Evolutionary conservation across 1,140 invertebrate genomes (phyloP), one percentile per base, ranked within the genome.

Genomic region (Daktulosphaira vitifoliae): DNA sequence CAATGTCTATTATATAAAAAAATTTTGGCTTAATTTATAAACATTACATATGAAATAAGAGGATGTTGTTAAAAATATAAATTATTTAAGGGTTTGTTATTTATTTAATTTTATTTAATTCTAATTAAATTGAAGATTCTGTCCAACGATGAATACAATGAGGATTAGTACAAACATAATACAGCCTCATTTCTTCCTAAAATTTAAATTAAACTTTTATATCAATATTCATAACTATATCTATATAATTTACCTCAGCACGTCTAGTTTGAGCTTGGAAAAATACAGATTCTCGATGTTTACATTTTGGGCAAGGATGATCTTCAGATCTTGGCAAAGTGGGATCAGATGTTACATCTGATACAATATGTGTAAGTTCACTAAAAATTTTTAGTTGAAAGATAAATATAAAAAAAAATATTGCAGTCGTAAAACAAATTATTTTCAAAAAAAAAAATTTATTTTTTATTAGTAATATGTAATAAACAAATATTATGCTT

Each of bases 101-200:
- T n/a, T n/a, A n/a, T 33, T 33, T 33, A 33, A 33, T 33, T 33
- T 6, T 11, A 6, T 33, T 33, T 38, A 23, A 38, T 15, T 0
- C 5, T 15, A 15, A 59, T 65, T 42, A 42, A 6, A 52, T 67
- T 8, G 29, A 52, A 3, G 49, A 98, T 80, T 98, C 96, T 66
- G 96, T 98, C 96, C 96, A 99, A 70, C 94, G 81, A 75, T 99
- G 94, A 67, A 86, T 86, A 76, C 96, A 99, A 73, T 90, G 89
- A 29, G 82, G 80, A 76, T 90, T 91, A 1, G 92, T 96, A 74
- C 96, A 99, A 1, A 99, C 96, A 76, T 99, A 99, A 77, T 99
- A 99, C 20, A 99, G 81, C 78, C 93, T 84, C 96, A 99, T 99
- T 77, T 98, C 95, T 74, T 99, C 96, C 81, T 84, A 70, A 46